A percentile compares a stretch with the other conserved stretches of the same genome.
These are phyloP conservation scores for Rhizoglyphus robini DNA, from an alignment of 1,140 invertebrate genomes.

Conservation along the genomic window DNA sequence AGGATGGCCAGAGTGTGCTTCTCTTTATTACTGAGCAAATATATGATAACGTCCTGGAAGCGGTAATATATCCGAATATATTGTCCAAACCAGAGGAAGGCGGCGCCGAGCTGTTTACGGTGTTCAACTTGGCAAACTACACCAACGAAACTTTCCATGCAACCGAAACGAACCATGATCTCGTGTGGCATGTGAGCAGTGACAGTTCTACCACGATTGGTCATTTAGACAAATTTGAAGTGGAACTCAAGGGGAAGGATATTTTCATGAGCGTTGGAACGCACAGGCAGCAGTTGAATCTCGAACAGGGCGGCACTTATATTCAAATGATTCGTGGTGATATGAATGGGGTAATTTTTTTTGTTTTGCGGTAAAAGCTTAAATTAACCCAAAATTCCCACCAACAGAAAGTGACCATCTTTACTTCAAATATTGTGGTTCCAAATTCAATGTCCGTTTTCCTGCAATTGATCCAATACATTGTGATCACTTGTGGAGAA, in stretches of 20 bases:
- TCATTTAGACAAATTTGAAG: neutral
- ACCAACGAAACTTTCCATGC: neutral
- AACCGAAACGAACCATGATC: neutral
- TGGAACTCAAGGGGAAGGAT: neutral
- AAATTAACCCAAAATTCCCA: neutral
- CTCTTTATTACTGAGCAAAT: neutral
- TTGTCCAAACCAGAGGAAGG: slow-evolving; percentile 6
- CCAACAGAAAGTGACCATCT: neutral
- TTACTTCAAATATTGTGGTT: neutral
- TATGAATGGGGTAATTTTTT: neutral
- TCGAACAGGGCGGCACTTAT: slow-evolving; percentile 6
- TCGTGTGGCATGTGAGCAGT: neutral
- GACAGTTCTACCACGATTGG: neutral
- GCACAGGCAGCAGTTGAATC: neutral
- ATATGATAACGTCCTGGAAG: neutral
- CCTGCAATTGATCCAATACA: slow-evolving; percentile 56
- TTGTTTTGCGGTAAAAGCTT: neutral
- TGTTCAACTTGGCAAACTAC: slow-evolving; percentile 4
- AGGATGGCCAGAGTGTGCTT: neutral
- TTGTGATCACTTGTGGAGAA: slow-evolving; percentile 67
- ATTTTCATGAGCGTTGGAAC: neutral
- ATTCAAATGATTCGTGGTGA: neutral
- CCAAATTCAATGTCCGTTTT: neutral
- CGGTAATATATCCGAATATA: neutral
- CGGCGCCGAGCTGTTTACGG: neutral